phyloP scores from a whole-genome alignment of 2,113 vertebrate genomes.

The Halcyon malimbica region DNA sequence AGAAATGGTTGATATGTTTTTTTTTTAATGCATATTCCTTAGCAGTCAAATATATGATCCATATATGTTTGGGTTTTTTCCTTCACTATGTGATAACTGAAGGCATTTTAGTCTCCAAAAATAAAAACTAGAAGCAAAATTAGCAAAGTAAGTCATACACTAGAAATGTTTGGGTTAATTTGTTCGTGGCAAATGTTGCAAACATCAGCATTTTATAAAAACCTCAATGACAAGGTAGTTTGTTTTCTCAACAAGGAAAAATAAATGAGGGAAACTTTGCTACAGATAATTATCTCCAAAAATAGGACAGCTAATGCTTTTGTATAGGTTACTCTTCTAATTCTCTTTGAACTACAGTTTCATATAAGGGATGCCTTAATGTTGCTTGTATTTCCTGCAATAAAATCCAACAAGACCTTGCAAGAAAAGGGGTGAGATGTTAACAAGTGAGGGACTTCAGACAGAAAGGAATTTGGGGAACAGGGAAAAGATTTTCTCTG shows the following conservation, averaged over 20 bases:
- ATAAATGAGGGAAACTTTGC: neutral
- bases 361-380: neutral
- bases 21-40: neutral
- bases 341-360: conserved; percentile 3
- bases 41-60: neutral
- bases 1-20: neutral
- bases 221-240: conserved; percentile 17
- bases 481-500: neutral
- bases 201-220: conserved; percentile 37
- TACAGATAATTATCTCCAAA: conserved; percentile 30
- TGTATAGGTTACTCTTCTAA: neutral
- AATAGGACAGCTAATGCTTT: conserved; percentile 27
- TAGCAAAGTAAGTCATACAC: neutral
- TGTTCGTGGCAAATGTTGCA: neutral
- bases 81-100: neutral
- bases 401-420: neutral
- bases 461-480: neutral
- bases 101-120: neutral
- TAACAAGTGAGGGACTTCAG: neutral
- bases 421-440: neutral
- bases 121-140: neutral
- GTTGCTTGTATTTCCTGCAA: neutral
- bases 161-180: conserved; percentile 13
- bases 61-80: neutral
- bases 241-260: conserved; percentile 2